Evolutionary conservation across 2,797 vertebrate species (phyloP), one percentile per base, ranked within the genome.

Genomic region (Graptemys geographica): DNA sequence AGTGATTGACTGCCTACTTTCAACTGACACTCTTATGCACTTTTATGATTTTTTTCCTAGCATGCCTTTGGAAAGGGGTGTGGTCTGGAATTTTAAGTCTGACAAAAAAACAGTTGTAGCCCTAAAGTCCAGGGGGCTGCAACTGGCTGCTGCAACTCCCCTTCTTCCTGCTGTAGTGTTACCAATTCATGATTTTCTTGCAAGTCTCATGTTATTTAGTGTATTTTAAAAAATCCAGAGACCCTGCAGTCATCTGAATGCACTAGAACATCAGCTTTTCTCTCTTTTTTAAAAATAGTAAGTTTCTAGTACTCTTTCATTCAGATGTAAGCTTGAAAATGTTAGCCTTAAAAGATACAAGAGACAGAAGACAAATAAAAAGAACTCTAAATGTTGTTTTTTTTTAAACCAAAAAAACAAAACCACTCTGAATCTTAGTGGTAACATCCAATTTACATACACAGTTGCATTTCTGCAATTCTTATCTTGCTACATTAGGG

Each of bases 181-280:
- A 16, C 44, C 41, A 76, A 15, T 23, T 76, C 41, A 44, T n/a
- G n/a, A 23, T 76, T 76, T 44, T 47, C 25, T 47, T 76, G 37
- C 12, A 27, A 81, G n/a, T 19, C 13, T 47, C 52, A 74, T 53
- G 53, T 51, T 16, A 44, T 57, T n/a, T 79, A n/a, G 5, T 19
- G 27, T 56, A 78, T 62, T 82, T 25, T 27, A 89, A 41, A 18
- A 72, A 41, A 72, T 12, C 69, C 69, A 23, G 21, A 55, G 25
- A 89, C 12, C 5, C 23, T 37, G 18, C 62, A 65, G 62, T 13
- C 1, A 0, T 11, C 7, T 51, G 79, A 89, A 81, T 19, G 31
- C 0, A 1, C 53, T 53, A 53, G 18, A 59, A 84, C 47, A 9
- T 55, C 19, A 2, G 2, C 19, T 55, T 23, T 10, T 21, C 13